phyloP scores from a whole-genome alignment of 2,797 vertebrate species.

The Oreochromis grahami region DNA sequence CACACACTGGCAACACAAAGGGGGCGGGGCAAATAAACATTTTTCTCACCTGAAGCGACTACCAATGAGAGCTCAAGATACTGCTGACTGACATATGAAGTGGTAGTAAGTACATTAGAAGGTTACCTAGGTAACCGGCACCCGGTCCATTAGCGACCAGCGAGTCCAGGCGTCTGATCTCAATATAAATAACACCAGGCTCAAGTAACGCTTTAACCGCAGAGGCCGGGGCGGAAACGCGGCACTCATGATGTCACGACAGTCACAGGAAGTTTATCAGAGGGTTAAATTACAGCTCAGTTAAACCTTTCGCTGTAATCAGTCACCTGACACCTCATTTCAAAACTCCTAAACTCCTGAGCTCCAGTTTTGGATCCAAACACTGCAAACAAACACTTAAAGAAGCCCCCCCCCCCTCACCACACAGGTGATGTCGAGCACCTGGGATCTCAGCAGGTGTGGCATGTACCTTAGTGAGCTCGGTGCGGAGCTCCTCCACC shows the following conservation, averaged over 20 bases:
- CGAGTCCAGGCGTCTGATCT: background rate
- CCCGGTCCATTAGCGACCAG: background rate
- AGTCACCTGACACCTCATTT: background rate
- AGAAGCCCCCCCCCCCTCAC: background rate
- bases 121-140: background rate
- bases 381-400: background rate
- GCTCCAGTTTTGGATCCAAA: background rate
- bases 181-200: background rate
- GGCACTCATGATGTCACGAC: background rate
- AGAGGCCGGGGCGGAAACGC: background rate
- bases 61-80: background rate
- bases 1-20: background rate
- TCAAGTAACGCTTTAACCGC: background rate
- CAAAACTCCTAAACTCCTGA: background rate
- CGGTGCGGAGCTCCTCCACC: conserved; percentile 84
- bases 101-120: background rate
- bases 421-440: background rate
- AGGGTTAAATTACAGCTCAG: background rate
- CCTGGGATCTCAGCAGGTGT: background rate
- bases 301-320: too few species aligned
- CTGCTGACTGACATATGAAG: background rate
- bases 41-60: background rate
- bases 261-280: background rate
- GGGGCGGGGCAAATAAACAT: background rate
- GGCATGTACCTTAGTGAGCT: conserved; percentile 83